Conservation (phyloP, 2,797 vertebrate genomes). For the Triplophysa bombifrons region DNA sequence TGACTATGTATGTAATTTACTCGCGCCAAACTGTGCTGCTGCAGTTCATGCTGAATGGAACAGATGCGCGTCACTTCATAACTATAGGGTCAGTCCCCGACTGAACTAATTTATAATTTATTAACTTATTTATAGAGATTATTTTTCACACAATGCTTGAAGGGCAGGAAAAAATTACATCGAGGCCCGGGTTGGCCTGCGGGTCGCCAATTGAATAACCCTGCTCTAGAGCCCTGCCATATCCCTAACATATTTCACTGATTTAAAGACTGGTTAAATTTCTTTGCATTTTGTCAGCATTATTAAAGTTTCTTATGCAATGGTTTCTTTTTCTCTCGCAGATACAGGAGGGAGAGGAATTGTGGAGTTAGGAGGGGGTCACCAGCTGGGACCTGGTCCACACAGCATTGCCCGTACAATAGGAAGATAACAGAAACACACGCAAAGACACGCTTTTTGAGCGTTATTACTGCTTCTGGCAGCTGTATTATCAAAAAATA, state of each 20-base stretch:
- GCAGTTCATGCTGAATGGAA: too few relatives aligned
- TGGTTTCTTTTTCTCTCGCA: constrained; percentile 48
- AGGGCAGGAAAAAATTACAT: too few relatives aligned
- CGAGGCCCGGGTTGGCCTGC: too few relatives aligned
- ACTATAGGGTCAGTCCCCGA: too few relatives aligned
- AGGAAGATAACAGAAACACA: constrained; percentile 59
- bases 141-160: too few relatives aligned
- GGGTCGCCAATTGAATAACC: too few relatives aligned
- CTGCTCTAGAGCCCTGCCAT: not conserved
- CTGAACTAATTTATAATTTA: too few relatives aligned
- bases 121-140: too few relatives aligned
- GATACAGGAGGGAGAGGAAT: constrained; percentile 64
- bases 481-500: constrained; percentile 74
- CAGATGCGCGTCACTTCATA: too few relatives aligned
- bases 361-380: constrained; percentile 64
- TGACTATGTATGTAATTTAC: too few relatives aligned
- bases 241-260: not conserved
- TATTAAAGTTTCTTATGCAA: not conserved
- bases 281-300: constrained; percentile 29
- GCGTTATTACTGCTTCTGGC: constrained; percentile 73
- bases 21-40: too few relatives aligned
- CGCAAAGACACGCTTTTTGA: constrained; percentile 62
- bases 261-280: not conserved
- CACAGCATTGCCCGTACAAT: constrained; percentile 72
- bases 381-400: constrained; percentile 74